Evolutionary conservation across 2,888 invertebrate genomes (phyloP).

Genomic region (Acanthosepion pharaonis): DNA sequence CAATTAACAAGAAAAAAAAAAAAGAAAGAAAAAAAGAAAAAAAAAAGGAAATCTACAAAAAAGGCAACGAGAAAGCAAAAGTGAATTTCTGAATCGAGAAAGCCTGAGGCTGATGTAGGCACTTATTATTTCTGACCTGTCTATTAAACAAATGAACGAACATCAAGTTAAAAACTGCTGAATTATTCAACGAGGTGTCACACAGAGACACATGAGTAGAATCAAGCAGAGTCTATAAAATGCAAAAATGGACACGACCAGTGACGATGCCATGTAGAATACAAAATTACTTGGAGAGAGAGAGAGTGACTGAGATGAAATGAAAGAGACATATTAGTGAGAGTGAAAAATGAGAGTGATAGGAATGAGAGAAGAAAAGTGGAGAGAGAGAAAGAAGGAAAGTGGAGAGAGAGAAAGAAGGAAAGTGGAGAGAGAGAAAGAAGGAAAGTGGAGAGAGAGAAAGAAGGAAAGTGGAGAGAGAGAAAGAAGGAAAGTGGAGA

Average conservation of each 20-base stretch:
- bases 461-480: too few species aligned
- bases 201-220: not conserved
- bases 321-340: not conserved
- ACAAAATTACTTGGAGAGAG: not conserved
- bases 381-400: not conserved
- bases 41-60: not conserved
- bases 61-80: not conserved
- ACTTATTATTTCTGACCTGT: constrained; percentile 11
- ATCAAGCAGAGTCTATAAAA: not conserved
- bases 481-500: too few species aligned
- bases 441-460: too few species aligned
- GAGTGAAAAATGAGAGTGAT: not conserved
- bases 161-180: not conserved
- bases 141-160: constrained; percentile 22
- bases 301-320: not conserved
- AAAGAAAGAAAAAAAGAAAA: not conserved
- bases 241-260: not conserved
- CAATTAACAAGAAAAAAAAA: not conserved
- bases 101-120: not conserved
- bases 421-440: too few species aligned
- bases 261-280: not conserved
- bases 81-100: not conserved
- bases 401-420: fast-evolving
- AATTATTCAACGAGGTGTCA: constrained; percentile 13
- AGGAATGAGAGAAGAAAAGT: not conserved